Evolutionary conservation across 2,113 vertebrate genomes (phyloP).

Genomic region (Geothlypis trichas): DNA sequence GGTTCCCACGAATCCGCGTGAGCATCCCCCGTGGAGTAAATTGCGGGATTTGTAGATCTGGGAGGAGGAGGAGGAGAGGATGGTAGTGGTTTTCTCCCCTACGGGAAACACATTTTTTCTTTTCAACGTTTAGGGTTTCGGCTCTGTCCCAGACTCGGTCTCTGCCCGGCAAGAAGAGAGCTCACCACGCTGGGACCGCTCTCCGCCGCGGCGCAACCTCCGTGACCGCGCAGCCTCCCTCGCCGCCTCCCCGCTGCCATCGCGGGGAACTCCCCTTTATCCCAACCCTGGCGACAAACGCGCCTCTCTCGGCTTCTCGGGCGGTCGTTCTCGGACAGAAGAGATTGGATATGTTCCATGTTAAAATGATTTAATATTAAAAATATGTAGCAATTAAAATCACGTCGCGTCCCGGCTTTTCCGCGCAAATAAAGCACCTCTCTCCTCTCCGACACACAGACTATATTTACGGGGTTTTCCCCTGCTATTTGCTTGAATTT

Average conservation of each 20-base stretch:
- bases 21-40: background rate
- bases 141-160: background rate
- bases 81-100: background rate
- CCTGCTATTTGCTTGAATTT: background rate
- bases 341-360: background rate
- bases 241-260: no score
- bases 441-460: background rate
- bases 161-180: background rate
- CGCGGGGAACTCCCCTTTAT: background rate
- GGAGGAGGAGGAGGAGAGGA: background rate
- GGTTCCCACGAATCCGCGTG: background rate
- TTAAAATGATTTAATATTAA: background rate
- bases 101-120: background rate
- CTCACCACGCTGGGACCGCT: background rate
- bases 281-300: background rate
- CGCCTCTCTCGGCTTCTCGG: background rate
- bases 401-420: background rate
- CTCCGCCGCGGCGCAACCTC: background rate
- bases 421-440: background rate
- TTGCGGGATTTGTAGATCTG: background rate
- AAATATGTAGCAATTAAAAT: background rate
- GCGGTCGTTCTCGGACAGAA: background rate
- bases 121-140: background rate
- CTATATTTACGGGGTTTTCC: rapidly evolving
- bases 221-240: background rate